Conservation (phyloP, 2,797 vertebrate species). For the Orientallactaga sibirica region DNA sequence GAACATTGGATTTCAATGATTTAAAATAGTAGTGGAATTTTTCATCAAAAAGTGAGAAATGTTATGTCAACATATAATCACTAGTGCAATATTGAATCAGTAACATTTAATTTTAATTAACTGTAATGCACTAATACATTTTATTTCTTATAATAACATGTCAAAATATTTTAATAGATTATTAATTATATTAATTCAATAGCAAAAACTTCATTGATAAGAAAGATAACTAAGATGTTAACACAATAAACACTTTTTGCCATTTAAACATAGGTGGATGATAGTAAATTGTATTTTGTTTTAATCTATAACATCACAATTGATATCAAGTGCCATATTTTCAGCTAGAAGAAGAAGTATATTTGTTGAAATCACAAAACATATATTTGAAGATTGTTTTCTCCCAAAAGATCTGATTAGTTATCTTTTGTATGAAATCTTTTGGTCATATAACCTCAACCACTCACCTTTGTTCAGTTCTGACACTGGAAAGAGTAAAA, state of each 20-base stretch:
- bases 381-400: conserved; percentile 35
- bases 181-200: background rate
- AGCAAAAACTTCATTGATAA: background rate
- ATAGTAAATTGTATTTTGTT: background rate
- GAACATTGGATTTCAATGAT: too few relatives aligned
- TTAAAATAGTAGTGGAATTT: background rate
- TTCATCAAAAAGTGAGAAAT: background rate
- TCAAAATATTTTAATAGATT: background rate
- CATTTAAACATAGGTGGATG: background rate
- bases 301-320: background rate
- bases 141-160: conserved; percentile 18
- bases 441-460: conserved; percentile 6
- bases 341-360: background rate
- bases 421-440: background rate
- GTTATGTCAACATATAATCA: conserved; percentile 23
- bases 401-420: conserved; percentile 3
- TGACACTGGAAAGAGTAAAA: conserved; percentile 32
- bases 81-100: background rate
- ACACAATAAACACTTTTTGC: background rate
- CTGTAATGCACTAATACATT: background rate
- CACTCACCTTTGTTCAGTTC: conserved; percentile 43
- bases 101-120: background rate
- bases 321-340: background rate
- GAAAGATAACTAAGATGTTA: background rate
- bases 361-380: conserved; percentile 10